Percentiles rank a stretch among this genome's conserved stretches.
Evolutionary conservation across 2,113 vertebrate species (phyloP).

Genomic region (Cranoglanis bouderius): DNA sequence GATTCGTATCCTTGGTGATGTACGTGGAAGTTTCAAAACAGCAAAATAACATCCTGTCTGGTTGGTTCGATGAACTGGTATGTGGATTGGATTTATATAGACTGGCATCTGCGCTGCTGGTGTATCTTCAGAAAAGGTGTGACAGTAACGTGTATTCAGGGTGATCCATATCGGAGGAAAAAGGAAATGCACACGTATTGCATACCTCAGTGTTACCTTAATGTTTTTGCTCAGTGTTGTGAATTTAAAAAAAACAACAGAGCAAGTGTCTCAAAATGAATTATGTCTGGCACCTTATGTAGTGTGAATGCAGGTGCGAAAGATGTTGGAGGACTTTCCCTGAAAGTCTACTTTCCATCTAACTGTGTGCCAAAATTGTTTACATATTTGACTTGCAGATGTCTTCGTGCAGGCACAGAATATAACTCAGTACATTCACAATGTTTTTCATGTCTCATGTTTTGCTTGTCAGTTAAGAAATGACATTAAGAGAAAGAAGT

Average conservation of each 20-base stretch:
- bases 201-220: background rate
- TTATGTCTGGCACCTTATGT: background rate
- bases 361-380: background rate
- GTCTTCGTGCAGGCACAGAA: background rate
- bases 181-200: background rate
- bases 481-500: background rate
- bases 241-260: background rate
- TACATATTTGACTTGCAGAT: background rate
- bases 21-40: background rate
- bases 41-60: background rate
- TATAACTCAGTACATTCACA: background rate
- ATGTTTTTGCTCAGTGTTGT: background rate
- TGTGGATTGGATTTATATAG: background rate
- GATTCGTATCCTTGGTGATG: background rate
- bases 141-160: background rate
- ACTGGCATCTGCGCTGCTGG: background rate
- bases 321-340: background rate
- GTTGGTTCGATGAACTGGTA: background rate
- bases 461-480: background rate
- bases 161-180: background rate
- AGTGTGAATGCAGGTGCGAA: background rate
- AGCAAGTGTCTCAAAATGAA: background rate
- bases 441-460: background rate
- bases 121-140: background rate
- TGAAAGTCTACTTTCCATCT: background rate